Conservation (phyloP, 2,888 invertebrate species). For the Erannis defoliaria region DNA sequence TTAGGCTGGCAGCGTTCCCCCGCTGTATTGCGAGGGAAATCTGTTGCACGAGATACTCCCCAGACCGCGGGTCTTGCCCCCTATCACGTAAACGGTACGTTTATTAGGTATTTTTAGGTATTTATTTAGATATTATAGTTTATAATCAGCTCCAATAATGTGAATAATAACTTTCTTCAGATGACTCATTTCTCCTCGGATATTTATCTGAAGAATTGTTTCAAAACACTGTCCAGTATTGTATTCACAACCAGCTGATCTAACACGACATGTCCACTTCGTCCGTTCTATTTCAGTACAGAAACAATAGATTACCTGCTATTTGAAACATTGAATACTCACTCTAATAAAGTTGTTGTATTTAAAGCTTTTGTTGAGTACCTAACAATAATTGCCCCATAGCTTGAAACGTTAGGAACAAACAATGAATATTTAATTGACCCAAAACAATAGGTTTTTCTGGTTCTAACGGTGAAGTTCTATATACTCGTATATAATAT, state of each 20-base stretch:
- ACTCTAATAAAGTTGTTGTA: no score
- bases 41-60: no score
- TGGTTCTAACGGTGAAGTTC: not conserved
- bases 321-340: no score
- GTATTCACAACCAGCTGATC: slow-evolving; percentile 9
- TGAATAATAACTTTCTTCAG: no score
- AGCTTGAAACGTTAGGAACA: not conserved
- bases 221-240: not conserved
- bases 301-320: not conserved
- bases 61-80: no score
- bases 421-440: slow-evolving; percentile 10
- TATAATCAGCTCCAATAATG: no score
- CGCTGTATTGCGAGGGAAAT: no score
- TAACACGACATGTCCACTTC: not conserved
- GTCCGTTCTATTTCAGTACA: slow-evolving; percentile 2
- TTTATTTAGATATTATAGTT: no score
- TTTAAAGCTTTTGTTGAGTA: not conserved
- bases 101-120: no score
- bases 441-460: slow-evolving; percentile 7
- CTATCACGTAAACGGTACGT: no score
- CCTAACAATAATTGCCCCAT: not conserved
- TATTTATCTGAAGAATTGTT: not conserved
- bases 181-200: no score
- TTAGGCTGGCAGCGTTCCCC: no score
- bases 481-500: not conserved